Evolutionary conservation across 2,888 invertebrate genomes (phyloP).

Genomic region (Netelia inedita): DNA sequence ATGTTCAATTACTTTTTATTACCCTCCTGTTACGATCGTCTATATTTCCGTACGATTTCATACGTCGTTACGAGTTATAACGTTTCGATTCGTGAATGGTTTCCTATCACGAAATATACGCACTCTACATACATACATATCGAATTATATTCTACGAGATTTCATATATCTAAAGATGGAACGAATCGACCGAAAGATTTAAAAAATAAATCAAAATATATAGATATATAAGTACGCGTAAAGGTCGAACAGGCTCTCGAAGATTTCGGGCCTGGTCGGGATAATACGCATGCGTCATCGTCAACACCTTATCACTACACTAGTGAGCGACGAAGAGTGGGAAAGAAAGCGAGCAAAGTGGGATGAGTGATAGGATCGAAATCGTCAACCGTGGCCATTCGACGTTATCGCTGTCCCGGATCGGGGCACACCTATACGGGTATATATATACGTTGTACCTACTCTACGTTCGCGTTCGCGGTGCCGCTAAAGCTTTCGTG

Average conservation of each 20-base stretch:
- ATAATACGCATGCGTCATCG: constrained; percentile 71
- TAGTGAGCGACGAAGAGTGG: constrained; percentile 38
- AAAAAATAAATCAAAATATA: too few species aligned
- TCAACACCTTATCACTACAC: constrained; percentile 75
- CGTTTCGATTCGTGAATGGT: constrained; percentile 73
- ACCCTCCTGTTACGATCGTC: constrained; percentile 32
- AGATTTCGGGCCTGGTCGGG: constrained; percentile 54
- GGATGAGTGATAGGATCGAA: constrained; percentile 39
- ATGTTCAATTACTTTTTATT: constrained; percentile 27
- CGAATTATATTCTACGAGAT: too few species aligned
- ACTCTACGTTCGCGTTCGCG: constrained; percentile 9
- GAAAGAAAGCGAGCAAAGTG: constrained; percentile 44
- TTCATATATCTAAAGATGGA: too few species aligned
- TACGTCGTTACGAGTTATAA: not conserved
- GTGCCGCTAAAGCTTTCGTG: constrained; percentile 53
- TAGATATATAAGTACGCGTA: too few species aligned
- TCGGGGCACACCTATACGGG: constrained; percentile 71
- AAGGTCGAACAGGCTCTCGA: not conserved
- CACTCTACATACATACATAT: too few species aligned
- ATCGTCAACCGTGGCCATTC: constrained; percentile 33
- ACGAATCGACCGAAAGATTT: too few species aligned
- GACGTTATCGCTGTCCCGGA: constrained; percentile 62
- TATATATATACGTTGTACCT: constrained; percentile 70
- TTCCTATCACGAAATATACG: not conserved
- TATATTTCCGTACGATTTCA: constrained; percentile 21